A percentile compares a stretch with the other conserved stretches of the same genome.
Evolutionary conservation across 2,888 invertebrate genomes (phyloP).

Genomic region (Psococerastis gibbosa): DNA sequence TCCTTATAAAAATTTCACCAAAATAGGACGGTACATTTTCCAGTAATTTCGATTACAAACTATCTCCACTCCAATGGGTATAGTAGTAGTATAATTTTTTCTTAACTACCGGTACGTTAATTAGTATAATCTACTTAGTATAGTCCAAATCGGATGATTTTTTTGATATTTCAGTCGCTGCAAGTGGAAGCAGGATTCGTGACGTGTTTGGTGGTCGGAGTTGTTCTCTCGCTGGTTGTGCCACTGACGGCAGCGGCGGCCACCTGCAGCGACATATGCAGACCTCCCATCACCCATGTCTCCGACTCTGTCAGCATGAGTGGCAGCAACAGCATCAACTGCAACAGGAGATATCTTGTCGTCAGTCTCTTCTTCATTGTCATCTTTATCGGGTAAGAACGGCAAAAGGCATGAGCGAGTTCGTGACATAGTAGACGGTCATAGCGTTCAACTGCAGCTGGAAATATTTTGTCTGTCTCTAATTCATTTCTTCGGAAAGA

Average conservation of each 20-base stretch:
- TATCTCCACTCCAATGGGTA: no score
- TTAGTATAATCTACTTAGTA: no score
- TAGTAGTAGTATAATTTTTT: no score
- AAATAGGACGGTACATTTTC: no score
- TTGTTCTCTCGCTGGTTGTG: slow-evolving; percentile 42
- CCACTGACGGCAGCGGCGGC: slow-evolving; percentile 39
- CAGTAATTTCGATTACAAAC: no score
- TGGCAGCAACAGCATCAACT: slow-evolving; percentile 18
- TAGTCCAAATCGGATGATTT: no score
- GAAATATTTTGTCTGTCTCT: no score
- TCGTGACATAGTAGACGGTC: slow-evolving; percentile 1
- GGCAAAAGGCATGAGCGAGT: not conserved
- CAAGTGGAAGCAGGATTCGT: slow-evolving; percentile 51
- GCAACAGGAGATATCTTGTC: slow-evolving; percentile 15
- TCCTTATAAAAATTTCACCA: no score
- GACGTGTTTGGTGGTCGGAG: slow-evolving; percentile 38
- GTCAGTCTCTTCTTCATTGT: slow-evolving; percentile 27
- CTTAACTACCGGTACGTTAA: no score
- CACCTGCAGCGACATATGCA: slow-evolving; percentile 25
- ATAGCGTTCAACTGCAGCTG: no score
- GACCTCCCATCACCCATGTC: slow-evolving; percentile 15
- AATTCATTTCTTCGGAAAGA: no score
- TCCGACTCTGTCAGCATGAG: slow-evolving; percentile 22
- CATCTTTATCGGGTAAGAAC: slow-evolving; percentile 29
- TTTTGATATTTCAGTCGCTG: slow-evolving; percentile 36